Evolutionary conservation across 2,113 vertebrate genomes (phyloP), one percentile per base, ranked within the genome.

Genomic region (Mugil cephalus): DNA sequence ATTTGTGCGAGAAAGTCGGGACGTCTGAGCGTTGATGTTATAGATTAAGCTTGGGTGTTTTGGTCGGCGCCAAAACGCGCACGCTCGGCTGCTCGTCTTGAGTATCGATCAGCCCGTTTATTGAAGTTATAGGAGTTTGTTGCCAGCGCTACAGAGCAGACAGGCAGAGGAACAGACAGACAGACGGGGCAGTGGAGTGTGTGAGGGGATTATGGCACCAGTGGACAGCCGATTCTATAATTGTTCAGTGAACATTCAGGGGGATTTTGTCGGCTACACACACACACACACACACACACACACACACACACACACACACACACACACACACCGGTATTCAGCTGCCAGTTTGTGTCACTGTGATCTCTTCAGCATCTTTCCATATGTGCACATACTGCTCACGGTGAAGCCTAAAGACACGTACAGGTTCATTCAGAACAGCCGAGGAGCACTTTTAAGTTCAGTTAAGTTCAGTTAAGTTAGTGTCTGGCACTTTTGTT

Each of bases 91-190:
- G 93, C 91, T 93, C 88, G 89, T 94, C 92, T 90, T 87, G 68
- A 91, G 76, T 93, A 96, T 95, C 89, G 94, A 96, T 95, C 95
- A 93, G 91, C 87, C 65, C 34, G 89, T 91, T 92, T 92, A 94
- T 93, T 88, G 91, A 95, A 92, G 93, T 94, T 95, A 93, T 94
- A 93, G 93, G 92, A 83, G 90, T 94, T 90, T 92, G 91, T 90
- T 91, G 92, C 93, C 89, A 89, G 85, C 83, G 79, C 88, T 92
- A 42, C 51, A 47, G 56, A 52, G 55, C 65, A 17, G 34, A 40
- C 65, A 84, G 51, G 36, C 62, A 69, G 62, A 69, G 52, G 77
- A 63, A 42, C 68, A 79, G 71, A 63, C 82, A 77, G 81, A 84
- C 83, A 88, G 92, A 88, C 77, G 53, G 87, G 61, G 90, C 86